Evolutionary conservation across 1,140 invertebrate genomes (phyloP), one percentile per base, ranked within the genome.

Genomic region (Lepeophtheirus salmonis): DNA sequence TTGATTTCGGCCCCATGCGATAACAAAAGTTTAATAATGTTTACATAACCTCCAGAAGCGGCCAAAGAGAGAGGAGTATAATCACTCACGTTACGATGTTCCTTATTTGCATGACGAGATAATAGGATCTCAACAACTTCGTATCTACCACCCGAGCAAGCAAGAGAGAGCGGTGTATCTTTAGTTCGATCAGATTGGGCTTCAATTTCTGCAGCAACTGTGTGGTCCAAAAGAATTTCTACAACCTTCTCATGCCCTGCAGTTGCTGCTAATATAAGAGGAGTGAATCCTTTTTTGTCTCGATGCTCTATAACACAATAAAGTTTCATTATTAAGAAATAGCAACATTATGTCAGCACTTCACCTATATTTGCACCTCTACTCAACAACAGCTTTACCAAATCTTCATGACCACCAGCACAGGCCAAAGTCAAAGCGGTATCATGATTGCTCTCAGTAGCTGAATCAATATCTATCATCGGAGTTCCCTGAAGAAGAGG

Each of bases 281-380:
- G 94, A 0, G 95, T 97, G 70, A 97, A 97, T 24, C 94, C 94
- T 75, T 98, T 99, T 71, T 98, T 98, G 70, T 99, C 95, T 3
- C 92, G 77, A 73, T 98, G 95, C 74, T 98, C 86, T 77, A 66
- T 18, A 70, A 70, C 64, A 65, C 60, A 61, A 51, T 48, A 53
- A 50, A 26, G 3, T 20, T 14, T 3, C 13, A 50, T 63, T 4
- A 22, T 52, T 21, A 4, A 53, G 13, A 1, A 1, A n/a, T 2
- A 14, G n/a, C 16, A 13, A 18, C 14, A 14, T 53, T 1, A n/a
- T 14, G 14, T 48, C 10, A 20, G 18, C 3, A 3, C 53, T 65
- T 62, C 69, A 78, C 77, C 83, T 69, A 97, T 95, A 72, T 95
- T 83, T 1, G 92, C 89, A 50, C 86, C 87, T 63, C 90, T 79